These are phyloP conservation scores for Dryoscopus gambensis DNA, from an alignment of 2,113 vertebrate species.

Conservation along the genomic window DNA sequence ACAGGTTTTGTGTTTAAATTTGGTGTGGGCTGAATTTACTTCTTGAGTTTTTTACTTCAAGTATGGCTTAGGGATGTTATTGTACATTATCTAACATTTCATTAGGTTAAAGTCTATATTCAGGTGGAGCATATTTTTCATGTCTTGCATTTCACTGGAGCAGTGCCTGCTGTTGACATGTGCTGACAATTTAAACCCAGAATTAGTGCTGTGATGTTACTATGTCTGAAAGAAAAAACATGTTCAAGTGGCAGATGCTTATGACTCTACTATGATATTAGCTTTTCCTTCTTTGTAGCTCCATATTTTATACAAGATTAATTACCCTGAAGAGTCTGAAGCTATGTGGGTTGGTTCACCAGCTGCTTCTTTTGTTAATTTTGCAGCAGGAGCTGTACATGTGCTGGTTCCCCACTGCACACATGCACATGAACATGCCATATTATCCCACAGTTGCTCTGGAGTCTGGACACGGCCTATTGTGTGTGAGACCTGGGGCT, in stretches of 20 bases:
- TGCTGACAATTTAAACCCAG: not conserved
- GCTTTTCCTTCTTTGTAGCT: not conserved
- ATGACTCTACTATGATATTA: not conserved
- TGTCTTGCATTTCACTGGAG: not conserved
- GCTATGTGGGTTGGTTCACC: not conserved
- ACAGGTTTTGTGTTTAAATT: not conserved
- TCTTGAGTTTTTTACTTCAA: not conserved
- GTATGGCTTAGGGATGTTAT: not conserved
- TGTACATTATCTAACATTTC: not conserved
- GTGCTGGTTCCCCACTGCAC: not conserved
- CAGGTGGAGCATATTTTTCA: not conserved
- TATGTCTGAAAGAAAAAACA: not conserved
- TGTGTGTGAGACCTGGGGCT: not conserved
- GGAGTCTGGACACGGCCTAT: not conserved
- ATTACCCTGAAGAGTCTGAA: not conserved
- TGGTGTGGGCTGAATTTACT: not conserved
- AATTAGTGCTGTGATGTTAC: not conserved
- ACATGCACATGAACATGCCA: fast-evolving
- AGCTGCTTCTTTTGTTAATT: not conserved
- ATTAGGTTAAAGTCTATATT: not conserved
- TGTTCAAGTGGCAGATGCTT: not conserved
- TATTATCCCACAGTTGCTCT: not conserved
- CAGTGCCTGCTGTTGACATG: not conserved
- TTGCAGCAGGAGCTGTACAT: not conserved
- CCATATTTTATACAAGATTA: not conserved